phyloP scores from a whole-genome alignment of 2,797 vertebrate species.

The Megalops cyprinoides region DNA sequence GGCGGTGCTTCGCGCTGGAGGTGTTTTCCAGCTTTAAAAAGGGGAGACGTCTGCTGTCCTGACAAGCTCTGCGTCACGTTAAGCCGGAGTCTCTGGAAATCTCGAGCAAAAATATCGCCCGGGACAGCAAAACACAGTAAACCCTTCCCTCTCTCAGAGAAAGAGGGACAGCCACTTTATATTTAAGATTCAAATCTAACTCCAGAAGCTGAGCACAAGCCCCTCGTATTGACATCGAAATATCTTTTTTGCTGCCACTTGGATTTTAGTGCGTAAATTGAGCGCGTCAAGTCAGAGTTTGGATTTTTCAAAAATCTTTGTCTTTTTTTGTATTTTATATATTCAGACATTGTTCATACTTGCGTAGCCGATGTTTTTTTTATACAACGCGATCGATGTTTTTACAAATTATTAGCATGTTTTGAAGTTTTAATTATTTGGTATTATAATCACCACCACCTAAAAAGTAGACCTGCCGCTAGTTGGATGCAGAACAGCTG shows the following conservation, averaged over 20 bases:
- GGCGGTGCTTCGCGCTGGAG: constrained; percentile 72
- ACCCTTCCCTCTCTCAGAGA: constrained; percentile 35
- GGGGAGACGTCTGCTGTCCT: constrained; percentile 70
- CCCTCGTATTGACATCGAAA: constrained; percentile 20
- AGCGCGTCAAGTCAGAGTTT: constrained; percentile 2
- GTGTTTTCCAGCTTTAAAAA: constrained; percentile 98
- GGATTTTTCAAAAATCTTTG: constrained; percentile 17
- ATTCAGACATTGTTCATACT: constrained; percentile 13
- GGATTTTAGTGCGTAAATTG: constrained; percentile 33
- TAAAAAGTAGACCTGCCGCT: constrained; percentile 59
- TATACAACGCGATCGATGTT: constrained; percentile 16
- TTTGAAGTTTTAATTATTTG: constrained; percentile 10
- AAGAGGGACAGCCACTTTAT: constrained; percentile 17
- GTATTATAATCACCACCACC: constrained; percentile 18
- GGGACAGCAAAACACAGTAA: constrained; percentile 57
- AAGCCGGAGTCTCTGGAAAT: constrained; percentile 72
- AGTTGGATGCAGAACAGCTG: constrained; percentile 76
- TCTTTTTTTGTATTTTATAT: constrained; percentile 7
- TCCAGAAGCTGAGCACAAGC: constrained; percentile 22
- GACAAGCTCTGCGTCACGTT: constrained; percentile 85
- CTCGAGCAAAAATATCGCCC: constrained; percentile 54
- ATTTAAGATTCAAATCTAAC: constrained; percentile 34
- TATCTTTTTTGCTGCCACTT: constrained; percentile 31
- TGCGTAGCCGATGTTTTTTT: constrained; percentile 15
- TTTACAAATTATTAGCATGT: constrained; percentile 6